Conservation (phyloP, 2,888 invertebrate species). For the Calliopum simillimum region DNA sequence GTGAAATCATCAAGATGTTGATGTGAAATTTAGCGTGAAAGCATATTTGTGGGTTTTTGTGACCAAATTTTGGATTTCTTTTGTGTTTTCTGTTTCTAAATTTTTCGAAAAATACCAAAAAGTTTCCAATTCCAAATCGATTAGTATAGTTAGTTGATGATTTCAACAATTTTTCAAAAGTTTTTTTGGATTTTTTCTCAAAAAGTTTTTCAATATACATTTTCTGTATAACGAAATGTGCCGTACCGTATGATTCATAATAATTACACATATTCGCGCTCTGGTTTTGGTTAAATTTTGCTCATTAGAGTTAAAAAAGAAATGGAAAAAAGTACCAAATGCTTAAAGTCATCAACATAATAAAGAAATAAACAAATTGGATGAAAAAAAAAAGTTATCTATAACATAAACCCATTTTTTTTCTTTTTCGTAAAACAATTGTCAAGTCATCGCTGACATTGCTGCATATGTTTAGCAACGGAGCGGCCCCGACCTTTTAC, state of each 20-base stretch:
- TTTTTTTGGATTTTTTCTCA: too few relatives aligned
- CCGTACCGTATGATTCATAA: conserved; percentile 24
- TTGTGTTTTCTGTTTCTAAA: background rate
- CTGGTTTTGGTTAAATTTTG: background rate
- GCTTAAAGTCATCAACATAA: background rate
- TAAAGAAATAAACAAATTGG: background rate
- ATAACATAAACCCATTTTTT: background rate
- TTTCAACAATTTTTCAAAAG: conserved; percentile 2
- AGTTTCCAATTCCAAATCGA: background rate
- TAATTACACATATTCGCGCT: conserved; percentile 10
- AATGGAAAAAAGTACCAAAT: background rate
- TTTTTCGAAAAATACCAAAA: background rate
- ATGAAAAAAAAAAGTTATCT: background rate
- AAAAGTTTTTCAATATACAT: conserved; percentile 10
- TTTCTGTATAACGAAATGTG: conserved; percentile 30
- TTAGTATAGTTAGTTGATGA: background rate
- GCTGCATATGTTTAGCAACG: background rate
- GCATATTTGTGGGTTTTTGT: too few relatives aligned
- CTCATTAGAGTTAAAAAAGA: conserved; percentile 5
- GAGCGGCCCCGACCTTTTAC: background rate
- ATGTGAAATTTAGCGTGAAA: too few relatives aligned
- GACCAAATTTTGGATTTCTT: too few relatives aligned
- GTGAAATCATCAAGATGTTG: too few relatives aligned
- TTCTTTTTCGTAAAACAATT: background rate
- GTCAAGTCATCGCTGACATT: background rate